A percentile compares a stretch with the other conserved stretches of the same genome.
Conservation (phyloP, 2,113 vertebrate genomes). For the Capreolus pygargus region DNA sequence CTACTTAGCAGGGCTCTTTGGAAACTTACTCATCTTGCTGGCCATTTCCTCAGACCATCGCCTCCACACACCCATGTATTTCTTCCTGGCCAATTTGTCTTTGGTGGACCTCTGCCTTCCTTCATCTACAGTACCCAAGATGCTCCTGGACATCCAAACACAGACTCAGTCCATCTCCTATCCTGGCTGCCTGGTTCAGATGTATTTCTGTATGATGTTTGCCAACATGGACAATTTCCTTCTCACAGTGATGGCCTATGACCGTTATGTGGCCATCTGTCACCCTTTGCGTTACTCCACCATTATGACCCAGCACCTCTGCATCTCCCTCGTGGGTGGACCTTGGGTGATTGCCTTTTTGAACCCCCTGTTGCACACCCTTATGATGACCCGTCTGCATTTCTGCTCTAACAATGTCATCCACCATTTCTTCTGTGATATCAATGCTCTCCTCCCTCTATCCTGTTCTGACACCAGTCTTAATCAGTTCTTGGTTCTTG, state of each 20-base stretch:
- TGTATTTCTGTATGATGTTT: conserved; percentile 69
- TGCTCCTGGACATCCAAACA: conserved; percentile 46
- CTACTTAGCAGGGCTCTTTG: conserved; percentile 43
- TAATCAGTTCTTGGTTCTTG: conserved; percentile 56
- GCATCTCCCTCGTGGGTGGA: conserved; percentile 32
- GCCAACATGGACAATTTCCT: conserved; percentile 67
- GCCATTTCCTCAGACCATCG: not conserved
- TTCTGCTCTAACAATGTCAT: conserved; percentile 61
- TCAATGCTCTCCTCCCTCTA: conserved; percentile 57
- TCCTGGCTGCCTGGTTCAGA: conserved; percentile 47
- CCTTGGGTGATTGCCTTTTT: conserved; percentile 42
- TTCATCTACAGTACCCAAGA: conserved; percentile 55
- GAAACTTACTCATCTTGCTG: conserved; percentile 58
- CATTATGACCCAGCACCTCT: conserved; percentile 24
- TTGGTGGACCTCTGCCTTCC: conserved; percentile 60
- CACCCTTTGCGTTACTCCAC: conserved; percentile 46
- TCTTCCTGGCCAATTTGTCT: conserved; percentile 61
- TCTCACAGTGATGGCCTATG: conserved; percentile 64
- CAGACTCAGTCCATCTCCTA: conserved; percentile 53
- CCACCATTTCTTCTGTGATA: conserved; percentile 64
- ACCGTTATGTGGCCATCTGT: conserved; percentile 60
- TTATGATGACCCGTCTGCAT: conserved; percentile 27
- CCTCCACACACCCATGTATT: conserved; percentile 61
- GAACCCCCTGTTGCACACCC: conserved; percentile 61
- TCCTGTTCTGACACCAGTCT: conserved; percentile 61